Conservation (phyloP, 1,140 invertebrate species). For the Caenorhabditis inopinata region DNA sequence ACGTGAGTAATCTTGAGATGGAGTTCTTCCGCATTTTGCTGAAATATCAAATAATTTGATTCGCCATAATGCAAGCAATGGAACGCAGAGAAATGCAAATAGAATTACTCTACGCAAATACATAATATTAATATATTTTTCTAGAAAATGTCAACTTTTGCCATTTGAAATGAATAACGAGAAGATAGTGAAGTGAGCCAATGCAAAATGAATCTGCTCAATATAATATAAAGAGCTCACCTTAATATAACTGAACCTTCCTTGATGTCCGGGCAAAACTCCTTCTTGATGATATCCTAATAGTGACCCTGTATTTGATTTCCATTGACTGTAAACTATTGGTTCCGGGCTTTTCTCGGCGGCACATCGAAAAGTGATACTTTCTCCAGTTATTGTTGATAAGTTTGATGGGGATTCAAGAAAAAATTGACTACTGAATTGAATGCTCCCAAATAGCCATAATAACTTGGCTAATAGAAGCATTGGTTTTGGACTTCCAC, state of each 20-base stretch:
- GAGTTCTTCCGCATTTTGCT: slow-evolving; percentile 47
- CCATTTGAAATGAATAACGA: too few species aligned
- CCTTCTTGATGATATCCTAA: slow-evolving; percentile 48
- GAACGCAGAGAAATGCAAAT: too few species aligned
- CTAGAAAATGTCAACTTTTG: too few species aligned
- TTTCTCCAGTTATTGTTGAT: slow-evolving; percentile 37
- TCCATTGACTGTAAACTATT: slow-evolving; percentile 47
- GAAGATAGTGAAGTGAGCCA: too few species aligned
- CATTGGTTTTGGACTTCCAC: slow-evolving; percentile 5
- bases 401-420: slow-evolving; percentile 36
- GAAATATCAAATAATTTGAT: slow-evolving; percentile 11
- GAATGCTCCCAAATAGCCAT: slow-evolving; percentile 2
- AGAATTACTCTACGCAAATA: too few species aligned
- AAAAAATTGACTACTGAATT: neutral
- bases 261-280: slow-evolving; percentile 43
- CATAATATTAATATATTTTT: too few species aligned
- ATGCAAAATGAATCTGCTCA: too few species aligned
- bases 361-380: slow-evolving; percentile 39
- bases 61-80: neutral
- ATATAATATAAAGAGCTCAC: slow-evolving; percentile 1
- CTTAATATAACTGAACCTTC: slow-evolving; percentile 50
- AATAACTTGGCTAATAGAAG: neutral
- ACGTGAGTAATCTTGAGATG: slow-evolving; percentile 46
- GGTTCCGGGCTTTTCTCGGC: slow-evolving; percentile 35
- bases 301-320: slow-evolving; percentile 41